Evolutionary conservation across 2,113 vertebrate species (phyloP).

Genomic region (Calonectris borealis): DNA sequence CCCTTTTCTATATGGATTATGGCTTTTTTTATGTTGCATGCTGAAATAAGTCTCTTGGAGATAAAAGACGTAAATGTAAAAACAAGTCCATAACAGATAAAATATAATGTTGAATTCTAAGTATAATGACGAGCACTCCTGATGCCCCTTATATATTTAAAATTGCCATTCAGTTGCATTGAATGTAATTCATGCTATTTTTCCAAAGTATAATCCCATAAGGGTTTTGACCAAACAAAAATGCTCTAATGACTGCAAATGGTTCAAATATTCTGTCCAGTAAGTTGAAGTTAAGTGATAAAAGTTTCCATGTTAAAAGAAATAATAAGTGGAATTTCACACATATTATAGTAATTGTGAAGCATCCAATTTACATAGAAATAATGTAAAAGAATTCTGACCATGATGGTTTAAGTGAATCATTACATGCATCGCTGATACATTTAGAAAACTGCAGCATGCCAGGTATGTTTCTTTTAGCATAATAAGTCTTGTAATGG

Average conservation of each 20-base stretch:
- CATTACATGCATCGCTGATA: slow-evolving; percentile 84
- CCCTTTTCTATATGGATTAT: neutral
- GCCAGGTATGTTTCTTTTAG: slow-evolving; percentile 81
- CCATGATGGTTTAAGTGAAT: slow-evolving; percentile 84
- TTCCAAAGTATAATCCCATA: slow-evolving; percentile 69
- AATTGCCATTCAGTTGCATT: slow-evolving; percentile 77
- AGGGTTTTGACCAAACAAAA: slow-evolving; percentile 82
- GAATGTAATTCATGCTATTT: slow-evolving; percentile 76
- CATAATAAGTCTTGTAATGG: slow-evolving; percentile 85
- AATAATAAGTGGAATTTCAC: slow-evolving; percentile 87
- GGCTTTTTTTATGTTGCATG: neutral
- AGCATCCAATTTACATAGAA: slow-evolving; percentile 90
- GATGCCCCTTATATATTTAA: slow-evolving; percentile 78
- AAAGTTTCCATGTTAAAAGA: slow-evolving; percentile 84
- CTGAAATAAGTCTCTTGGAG: slow-evolving; percentile 53
- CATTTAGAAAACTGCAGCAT: slow-evolving; percentile 80
- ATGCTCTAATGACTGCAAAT: slow-evolving; percentile 83
- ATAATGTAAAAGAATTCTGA: slow-evolving; percentile 83
- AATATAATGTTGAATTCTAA: slow-evolving; percentile 70
- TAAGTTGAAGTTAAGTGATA: slow-evolving; percentile 81
- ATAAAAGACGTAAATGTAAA: slow-evolving; percentile 59
- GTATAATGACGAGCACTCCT: slow-evolving; percentile 68
- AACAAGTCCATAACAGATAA: slow-evolving; percentile 62
- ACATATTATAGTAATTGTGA: slow-evolving; percentile 89
- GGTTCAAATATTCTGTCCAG: slow-evolving; percentile 80